Evolutionary conservation across 2,113 vertebrate species (phyloP), one percentile per base, ranked within the genome.

Genomic region (Anoura caudifer): DNA sequence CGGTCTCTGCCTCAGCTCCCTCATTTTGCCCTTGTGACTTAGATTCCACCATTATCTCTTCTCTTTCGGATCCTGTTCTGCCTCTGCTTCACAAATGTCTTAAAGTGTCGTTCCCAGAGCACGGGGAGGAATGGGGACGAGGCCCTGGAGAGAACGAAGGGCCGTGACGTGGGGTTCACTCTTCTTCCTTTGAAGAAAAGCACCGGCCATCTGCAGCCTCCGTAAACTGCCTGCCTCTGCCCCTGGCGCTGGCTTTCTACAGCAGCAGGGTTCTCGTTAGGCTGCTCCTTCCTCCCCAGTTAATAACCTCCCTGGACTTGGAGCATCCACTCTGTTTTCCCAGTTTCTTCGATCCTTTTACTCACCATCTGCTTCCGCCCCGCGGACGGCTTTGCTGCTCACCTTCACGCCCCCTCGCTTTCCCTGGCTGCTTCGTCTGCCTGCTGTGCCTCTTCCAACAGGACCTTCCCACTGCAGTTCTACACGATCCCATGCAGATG

Each of bases 101-200:
- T 36, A 61, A 17, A 17, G 87, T 26, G 15, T 19, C 38, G n/a
- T 92, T 77, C 87, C 41, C 72, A 59, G 90, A 72, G 63, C 75
- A 77, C 76, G 73, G 65, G 72, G 36, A 80, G 65, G 77, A n/a
- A 22, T 2, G 36, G 24, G 7, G 28, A 72, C 80, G 70, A 13
- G n/a, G 33, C 70, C 76, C 41, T 15, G 13, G 20, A 36, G 36
- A 90, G 28, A 56, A 47, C 0, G 47, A 33, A 87, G 63, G 1
- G 31, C 72, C 20, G 1, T 24, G 26, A 45, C 28, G 33, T 7
- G 61, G 54, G 15, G 82, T 43, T 95, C 38, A 4, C 47, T 38
- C 19, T 17, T 31, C 82, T 87, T 95, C 36, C 87, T 82, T 91
- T 84, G 45, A 94, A 85, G 69, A 90, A 93, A 97, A 70, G 16